These are phyloP conservation scores for Papilio xuthus DNA, from an alignment of 1,140 invertebrate species.

Conservation along the genomic window DNA sequence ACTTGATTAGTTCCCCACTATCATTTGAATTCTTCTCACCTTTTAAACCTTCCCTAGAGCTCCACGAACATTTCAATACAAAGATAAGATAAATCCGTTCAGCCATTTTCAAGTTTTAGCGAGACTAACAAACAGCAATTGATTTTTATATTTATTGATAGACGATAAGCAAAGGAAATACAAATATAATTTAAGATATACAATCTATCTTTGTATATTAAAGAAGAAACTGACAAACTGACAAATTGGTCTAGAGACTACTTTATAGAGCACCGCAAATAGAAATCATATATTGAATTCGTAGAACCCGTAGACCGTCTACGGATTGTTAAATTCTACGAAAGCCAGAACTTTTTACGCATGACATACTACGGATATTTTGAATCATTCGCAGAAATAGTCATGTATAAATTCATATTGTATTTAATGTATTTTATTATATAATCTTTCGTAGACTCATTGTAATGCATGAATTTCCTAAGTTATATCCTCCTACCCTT, in stretches of 20 bases:
- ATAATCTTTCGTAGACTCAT: neutral
- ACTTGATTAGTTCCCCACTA: no score
- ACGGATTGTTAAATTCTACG: conserved; percentile 11
- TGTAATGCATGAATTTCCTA: conserved; percentile 22
- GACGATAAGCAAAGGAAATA: neutral
- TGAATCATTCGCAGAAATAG: neutral
- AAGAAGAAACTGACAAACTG: no score
- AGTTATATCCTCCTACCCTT: neutral
- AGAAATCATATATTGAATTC: neutral
- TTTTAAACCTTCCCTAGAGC: no score
- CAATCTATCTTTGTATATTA: no score
- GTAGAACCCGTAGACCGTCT: conserved; percentile 18
- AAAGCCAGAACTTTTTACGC: neutral
- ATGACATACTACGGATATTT: neutral
- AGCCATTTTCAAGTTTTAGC: no score
- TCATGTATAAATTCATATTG: neutral
- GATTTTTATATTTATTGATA: no score
- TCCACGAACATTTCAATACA: no score
- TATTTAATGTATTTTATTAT: conserved; percentile 1
- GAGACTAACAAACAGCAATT: no score
- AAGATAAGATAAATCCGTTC: no score
- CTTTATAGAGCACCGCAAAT: neutral
- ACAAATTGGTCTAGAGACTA: no score
- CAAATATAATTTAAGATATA: no score
- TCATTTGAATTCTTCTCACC: no score